phyloP scores from a whole-genome alignment of 2,888 invertebrate genomes.

The Eilema depressum region DNA sequence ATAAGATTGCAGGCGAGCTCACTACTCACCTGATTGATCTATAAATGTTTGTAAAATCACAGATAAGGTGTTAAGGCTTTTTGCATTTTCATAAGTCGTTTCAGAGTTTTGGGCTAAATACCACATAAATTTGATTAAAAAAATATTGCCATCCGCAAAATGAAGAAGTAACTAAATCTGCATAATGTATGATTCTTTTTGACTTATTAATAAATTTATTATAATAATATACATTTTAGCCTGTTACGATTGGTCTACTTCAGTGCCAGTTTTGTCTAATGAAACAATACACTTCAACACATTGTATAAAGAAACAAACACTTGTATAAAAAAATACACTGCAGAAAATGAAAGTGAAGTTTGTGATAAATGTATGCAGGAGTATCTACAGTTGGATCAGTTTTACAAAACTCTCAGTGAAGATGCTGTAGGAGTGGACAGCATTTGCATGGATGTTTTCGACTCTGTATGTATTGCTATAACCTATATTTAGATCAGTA shows the following conservation, averaged over 20 bases:
- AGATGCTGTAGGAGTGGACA: constrained; percentile 86
- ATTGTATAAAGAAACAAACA: constrained; percentile 75
- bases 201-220: not conserved
- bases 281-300: constrained; percentile 81
- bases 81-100: too few relatives aligned
- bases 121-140: too few relatives aligned
- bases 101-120: too few relatives aligned
- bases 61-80: too few relatives aligned
- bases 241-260: constrained; percentile 84
- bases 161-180: too few relatives aligned
- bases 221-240: constrained; percentile 79
- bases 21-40: not conserved
- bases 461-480: constrained; percentile 85
- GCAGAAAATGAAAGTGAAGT: constrained; percentile 67
- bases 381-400: constrained; percentile 84
- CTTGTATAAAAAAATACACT: constrained; percentile 73
- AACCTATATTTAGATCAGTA: not conserved
- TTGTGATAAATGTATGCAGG: constrained; percentile 85
- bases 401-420: constrained; percentile 87
- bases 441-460: constrained; percentile 90
- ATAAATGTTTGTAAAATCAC: not conserved
- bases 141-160: too few relatives aligned
- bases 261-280: constrained; percentile 76
- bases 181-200: not conserved
- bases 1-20: not conserved